Evolutionary conservation across 2,113 vertebrate species (phyloP).

Genomic region (Syrrhaptes paradoxus): DNA sequence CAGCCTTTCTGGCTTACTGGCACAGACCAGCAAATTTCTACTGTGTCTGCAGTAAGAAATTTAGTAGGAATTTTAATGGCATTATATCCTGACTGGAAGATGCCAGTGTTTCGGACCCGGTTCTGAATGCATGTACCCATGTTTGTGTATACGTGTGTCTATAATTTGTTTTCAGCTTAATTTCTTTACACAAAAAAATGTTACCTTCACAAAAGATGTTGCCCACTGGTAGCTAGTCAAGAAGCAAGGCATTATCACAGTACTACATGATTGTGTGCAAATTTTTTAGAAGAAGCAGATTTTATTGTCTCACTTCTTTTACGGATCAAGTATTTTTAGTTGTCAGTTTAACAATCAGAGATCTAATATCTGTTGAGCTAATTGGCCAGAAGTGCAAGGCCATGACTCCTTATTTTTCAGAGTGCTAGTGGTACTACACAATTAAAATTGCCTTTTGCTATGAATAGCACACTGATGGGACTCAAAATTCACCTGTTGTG

Average conservation of each 20-base stretch:
- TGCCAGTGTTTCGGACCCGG: not conserved
- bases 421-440: not conserved
- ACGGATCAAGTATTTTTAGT: not conserved
- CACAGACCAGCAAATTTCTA: not conserved
- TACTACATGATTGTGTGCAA: not conserved
- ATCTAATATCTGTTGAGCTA: not conserved
- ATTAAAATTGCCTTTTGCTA: not conserved
- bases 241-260: not conserved
- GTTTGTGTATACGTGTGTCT: not conserved
- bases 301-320: not conserved
- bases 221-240: not conserved
- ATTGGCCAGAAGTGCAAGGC: not conserved
- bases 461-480: not conserved
- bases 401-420: not conserved
- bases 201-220: accelerated
- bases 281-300: slow-evolving; percentile 13
- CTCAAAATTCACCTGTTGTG: not conserved
- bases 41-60: not conserved
- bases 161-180: not conserved
- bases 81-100: not conserved
- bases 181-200: not conserved
- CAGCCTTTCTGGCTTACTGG: not conserved
- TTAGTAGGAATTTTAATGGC: not conserved
- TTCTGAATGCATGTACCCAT: not conserved
- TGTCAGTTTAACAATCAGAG: not conserved